Evolutionary conservation across 2,113 vertebrate species (phyloP), one percentile per base, ranked within the genome.

Genomic region (Crotalus horridus): DNA sequence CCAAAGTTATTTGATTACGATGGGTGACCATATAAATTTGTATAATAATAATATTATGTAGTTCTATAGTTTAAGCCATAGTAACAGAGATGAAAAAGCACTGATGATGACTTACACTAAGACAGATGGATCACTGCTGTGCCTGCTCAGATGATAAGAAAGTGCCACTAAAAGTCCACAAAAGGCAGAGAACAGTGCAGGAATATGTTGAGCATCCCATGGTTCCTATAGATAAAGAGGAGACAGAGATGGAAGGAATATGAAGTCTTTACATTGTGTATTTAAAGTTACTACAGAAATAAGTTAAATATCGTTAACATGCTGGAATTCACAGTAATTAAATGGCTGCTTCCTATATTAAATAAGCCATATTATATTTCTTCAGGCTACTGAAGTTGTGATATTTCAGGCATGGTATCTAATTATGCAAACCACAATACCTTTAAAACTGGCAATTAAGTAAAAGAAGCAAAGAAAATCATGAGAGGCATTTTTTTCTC

Each of bases 71-170:
- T 51, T 10, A n/a, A 87, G 59, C 54, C 91, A 56, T 4, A 91
- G 12, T n/a, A 15, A 61, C 1, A 95, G 43, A 54, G 93, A 87
- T 26, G 89, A 86, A 2, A 58, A 39, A 89, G 81, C 15, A 87
- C 51, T 91, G 33, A 48, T 91, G 51, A 54, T 48, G 88, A 98
- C 99, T 98, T 97, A 99, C 99, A 99, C 95, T 33, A 99, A 97
- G 48, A 99, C 97, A 1, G 98, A 98, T 0, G 99, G 99, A 94
- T 99, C 99, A 1, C 99, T 99, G 98, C 99, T 99, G 97, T 99
- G 99, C 90, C 99, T 97, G 96, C 99, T 99, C 93, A 99, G 98
- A 94, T 99, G 99, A 95, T 99, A 99, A 59, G 98, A 99, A 94
- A 99, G 98, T 1, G 99, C 98, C 48, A 99, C 98, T 93, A 99